A percentile compares a stretch with the other conserved stretches of the same genome.
Evolutionary conservation across 2,113 vertebrate species (phyloP).

Genomic region (Phylloscopus trochilus): DNA sequence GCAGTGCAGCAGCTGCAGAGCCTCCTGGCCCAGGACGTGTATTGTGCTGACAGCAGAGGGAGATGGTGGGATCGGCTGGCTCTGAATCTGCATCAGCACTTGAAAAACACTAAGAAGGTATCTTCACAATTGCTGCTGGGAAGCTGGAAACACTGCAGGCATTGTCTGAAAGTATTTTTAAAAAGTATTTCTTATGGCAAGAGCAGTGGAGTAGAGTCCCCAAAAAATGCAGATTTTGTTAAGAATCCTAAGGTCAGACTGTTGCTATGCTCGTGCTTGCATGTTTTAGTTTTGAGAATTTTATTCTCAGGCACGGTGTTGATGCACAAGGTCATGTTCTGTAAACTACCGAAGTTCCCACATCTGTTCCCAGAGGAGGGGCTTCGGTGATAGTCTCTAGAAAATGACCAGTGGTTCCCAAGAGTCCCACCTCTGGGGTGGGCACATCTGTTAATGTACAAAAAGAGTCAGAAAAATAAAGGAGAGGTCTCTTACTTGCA

Average conservation of each 20-base stretch:
- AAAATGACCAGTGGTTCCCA: too few species aligned
- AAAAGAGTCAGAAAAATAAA: too few species aligned
- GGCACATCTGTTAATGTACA: too few species aligned
- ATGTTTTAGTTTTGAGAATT: too few species aligned
- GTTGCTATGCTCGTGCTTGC: too few species aligned
- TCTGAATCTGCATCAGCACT: conserved; percentile 92
- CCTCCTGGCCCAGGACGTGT: conserved; percentile 83
- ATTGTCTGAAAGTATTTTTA: background rate
- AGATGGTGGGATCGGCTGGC: conserved; percentile 96
- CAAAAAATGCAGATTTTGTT: background rate
- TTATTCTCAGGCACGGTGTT: too few species aligned
- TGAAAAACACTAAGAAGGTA: conserved; percentile 84
- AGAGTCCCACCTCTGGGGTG: too few species aligned
- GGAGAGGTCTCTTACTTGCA: too few species aligned
- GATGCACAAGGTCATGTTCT: too few species aligned
- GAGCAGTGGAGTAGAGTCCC: background rate
- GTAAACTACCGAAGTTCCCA: too few species aligned
- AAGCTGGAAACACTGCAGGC: background rate
- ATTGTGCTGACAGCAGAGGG: conserved; percentile 89
- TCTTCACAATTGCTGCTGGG: background rate
- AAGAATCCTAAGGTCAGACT: background rate
- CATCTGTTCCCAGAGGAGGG: too few species aligned
- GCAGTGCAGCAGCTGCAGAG: conserved; percentile 81
- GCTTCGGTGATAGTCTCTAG: too few species aligned
- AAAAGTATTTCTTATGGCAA: background rate